These are phyloP conservation scores for Danaus chrysippus DNA, from an alignment of 2,888 invertebrate species.

Conservation along the genomic window DNA sequence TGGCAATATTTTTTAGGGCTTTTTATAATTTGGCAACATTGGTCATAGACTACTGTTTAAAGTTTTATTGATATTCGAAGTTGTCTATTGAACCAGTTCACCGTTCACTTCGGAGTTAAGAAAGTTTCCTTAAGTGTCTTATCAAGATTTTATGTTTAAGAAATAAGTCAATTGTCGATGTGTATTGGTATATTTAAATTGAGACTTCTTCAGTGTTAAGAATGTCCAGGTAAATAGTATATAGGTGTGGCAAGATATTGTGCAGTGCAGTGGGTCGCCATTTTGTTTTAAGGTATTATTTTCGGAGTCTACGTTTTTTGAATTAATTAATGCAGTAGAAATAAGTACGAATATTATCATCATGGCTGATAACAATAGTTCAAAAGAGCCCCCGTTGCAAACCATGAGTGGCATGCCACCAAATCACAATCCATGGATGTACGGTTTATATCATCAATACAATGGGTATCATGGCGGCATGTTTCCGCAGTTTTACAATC, in stretches of 20 bases:
- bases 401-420: conserved; percentile 67
- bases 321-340: conserved; percentile 5
- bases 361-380: conserved; percentile 63
- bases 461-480: conserved; percentile 66
- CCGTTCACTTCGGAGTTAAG: background rate
- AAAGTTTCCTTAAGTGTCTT: too few relatives aligned
- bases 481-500: conserved; percentile 74
- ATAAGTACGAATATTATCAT: conserved; percentile 12
- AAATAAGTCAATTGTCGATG: background rate
- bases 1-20: too few relatives aligned
- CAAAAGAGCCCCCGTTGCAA: conserved; percentile 70
- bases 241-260: conserved; percentile 8
- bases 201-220: background rate
- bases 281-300: conserved; percentile 40
- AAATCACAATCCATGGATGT: conserved; percentile 69
- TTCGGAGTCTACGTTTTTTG: conserved; percentile 22
- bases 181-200: background rate
- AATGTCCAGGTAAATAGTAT: conserved; percentile 18
- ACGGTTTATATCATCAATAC: conserved; percentile 62
- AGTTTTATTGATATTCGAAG: too few relatives aligned
- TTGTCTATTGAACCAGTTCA: background rate
- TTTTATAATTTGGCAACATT: too few relatives aligned
- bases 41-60: too few relatives aligned
- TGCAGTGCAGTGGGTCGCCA: conserved; percentile 41
- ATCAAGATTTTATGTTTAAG: too few relatives aligned